Conservation (phyloP, 2,888 invertebrate species). For the Mantis religiosa region DNA sequence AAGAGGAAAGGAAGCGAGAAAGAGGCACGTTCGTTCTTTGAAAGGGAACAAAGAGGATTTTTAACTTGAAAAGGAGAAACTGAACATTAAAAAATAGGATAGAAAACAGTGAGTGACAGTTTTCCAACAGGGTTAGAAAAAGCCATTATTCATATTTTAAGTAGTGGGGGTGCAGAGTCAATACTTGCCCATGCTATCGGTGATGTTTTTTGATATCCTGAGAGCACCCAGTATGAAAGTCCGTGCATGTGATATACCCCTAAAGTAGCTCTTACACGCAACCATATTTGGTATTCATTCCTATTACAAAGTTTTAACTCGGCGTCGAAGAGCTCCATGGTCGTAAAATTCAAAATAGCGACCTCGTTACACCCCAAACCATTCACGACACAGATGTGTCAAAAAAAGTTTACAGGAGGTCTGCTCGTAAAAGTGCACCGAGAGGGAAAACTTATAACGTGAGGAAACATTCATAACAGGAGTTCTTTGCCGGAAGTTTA, state of each 20-base stretch:
- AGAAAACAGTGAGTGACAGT: too few relatives aligned
- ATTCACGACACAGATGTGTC: background rate
- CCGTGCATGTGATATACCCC: background rate
- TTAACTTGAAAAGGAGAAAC: too few relatives aligned
- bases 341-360: background rate
- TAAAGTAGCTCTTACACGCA: background rate
- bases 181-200: too few relatives aligned
- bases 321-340: background rate
- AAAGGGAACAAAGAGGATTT: too few relatives aligned
- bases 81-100: too few relatives aligned
- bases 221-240: too few relatives aligned
- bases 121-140: too few relatives aligned
- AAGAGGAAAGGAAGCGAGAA: too few relatives aligned
- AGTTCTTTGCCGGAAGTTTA: background rate
- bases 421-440: background rate
- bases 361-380: background rate
- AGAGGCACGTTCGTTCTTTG: too few relatives aligned
- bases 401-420: background rate
- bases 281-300: background rate
- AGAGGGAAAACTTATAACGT: background rate
- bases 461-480: background rate
- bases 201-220: too few relatives aligned
- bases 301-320: background rate
- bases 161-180: too few relatives aligned
- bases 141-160: too few relatives aligned